phyloP scores from a whole-genome alignment of 2,113 vertebrate genomes.

The Haemorhous mexicanus region DNA sequence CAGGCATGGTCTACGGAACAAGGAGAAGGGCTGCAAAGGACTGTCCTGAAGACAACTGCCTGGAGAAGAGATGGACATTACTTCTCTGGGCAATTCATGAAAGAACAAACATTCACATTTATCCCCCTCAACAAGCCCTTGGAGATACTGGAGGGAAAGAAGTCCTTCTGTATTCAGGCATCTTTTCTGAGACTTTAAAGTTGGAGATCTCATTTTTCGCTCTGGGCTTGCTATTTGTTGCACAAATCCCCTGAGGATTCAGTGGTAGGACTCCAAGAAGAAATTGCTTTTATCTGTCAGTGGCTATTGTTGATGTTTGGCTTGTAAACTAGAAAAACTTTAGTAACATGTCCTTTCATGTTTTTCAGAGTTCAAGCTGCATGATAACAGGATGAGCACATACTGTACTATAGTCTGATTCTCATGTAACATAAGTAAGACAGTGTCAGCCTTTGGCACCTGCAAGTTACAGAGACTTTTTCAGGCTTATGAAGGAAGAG shows the following conservation, averaged over 20 bases:
- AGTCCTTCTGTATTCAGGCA: neutral
- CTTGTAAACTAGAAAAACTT: neutral
- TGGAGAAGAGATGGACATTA: neutral
- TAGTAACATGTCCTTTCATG: neutral
- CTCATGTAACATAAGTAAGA: constrained; percentile 3
- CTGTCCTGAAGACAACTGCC: neutral
- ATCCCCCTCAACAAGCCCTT: neutral
- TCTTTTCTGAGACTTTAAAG: neutral
- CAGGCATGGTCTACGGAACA: neutral
- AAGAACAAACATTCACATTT: neutral
- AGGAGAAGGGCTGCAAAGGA: neutral
- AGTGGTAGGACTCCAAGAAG: neutral
- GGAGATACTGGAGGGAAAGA: neutral
- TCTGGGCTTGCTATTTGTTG: neutral
- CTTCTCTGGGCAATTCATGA: neutral
- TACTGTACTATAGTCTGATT: neutral
- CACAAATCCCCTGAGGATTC: neutral
- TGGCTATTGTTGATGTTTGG: constrained; percentile 28
- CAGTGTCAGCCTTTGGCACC: constrained; percentile 29
- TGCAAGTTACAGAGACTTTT: constrained; percentile 1
- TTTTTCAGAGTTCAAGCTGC: constrained; percentile 18
- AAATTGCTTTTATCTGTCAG: constrained; percentile 29
- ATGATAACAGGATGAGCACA: neutral
- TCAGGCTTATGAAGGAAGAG: neutral
- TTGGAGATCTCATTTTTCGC: neutral